Percentiles rank a stretch among this genome's conserved stretches.
Conservation (phyloP, 1,140 invertebrate genomes). For the Listronotus bonariensis region DNA sequence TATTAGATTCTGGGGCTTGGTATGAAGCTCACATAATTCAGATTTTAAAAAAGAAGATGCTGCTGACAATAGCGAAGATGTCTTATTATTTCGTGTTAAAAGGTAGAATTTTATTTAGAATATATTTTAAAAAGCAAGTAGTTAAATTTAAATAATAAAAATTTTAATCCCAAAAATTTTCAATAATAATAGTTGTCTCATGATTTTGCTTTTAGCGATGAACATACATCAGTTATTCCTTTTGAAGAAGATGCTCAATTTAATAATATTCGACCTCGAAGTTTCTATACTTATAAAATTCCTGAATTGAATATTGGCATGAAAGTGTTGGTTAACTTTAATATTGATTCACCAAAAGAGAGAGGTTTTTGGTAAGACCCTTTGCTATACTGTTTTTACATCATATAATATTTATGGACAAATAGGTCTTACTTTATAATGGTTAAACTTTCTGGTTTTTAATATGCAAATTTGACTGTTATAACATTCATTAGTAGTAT, state of each 20-base stretch:
- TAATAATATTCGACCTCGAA: slow-evolving; percentile 70
- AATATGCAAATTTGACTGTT: too few species aligned
- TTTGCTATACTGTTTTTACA: too few species aligned
- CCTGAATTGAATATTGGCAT: slow-evolving; percentile 65
- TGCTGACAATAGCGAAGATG: slow-evolving; percentile 52
- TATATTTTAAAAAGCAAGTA: neutral
- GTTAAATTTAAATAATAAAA: neutral
- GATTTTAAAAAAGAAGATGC: slow-evolving; percentile 55
- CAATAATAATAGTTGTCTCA: neutral
- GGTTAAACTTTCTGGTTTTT: too few species aligned
- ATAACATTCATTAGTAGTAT: too few species aligned
- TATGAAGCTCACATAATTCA: slow-evolving; percentile 65
- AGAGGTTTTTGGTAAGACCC: slow-evolving; percentile 73
- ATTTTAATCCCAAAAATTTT: neutral
- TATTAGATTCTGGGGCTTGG: slow-evolving; percentile 66
- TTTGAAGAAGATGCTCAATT: slow-evolving; percentile 56
- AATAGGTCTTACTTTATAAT: slow-evolving; percentile 3
- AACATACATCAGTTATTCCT: slow-evolving; percentile 35
- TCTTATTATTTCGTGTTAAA: slow-evolving; percentile 44
- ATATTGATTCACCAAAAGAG: slow-evolving; percentile 70
- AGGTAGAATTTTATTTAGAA: too few species aligned
- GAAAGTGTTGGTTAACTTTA: slow-evolving; percentile 77
- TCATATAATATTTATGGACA: slow-evolving; percentile 46
- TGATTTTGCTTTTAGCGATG: slow-evolving; percentile 30
- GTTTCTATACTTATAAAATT: slow-evolving; percentile 61